Evolutionary conservation across 2,888 invertebrate genomes (phyloP).

Genomic region (Chorisops tibialis): DNA sequence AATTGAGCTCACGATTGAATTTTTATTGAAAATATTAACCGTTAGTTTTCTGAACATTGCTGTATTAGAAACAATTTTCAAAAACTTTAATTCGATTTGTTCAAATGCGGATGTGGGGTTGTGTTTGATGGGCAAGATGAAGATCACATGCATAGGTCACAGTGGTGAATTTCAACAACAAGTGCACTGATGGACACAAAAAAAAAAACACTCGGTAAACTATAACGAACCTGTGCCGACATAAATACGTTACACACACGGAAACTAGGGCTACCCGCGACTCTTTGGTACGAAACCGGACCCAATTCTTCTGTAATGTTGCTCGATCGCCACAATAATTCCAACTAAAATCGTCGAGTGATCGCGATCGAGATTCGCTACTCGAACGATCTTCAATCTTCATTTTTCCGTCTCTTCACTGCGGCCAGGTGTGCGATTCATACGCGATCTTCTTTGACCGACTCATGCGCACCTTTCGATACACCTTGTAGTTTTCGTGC

Average conservation of each 20-base stretch:
- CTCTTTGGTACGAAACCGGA: too few species aligned
- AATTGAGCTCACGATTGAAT: constrained; percentile 16
- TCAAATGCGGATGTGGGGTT: too few species aligned
- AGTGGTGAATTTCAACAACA: too few species aligned
- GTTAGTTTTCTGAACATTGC: neutral
- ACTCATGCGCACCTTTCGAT: constrained; percentile 2
- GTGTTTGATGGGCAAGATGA: too few species aligned
- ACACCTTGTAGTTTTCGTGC: too few species aligned
- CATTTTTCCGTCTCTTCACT: constrained; percentile 4
- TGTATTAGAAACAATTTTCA: neutral
- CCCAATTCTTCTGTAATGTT: constrained; percentile 24
- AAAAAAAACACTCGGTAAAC: too few species aligned
- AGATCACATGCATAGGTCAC: too few species aligned
- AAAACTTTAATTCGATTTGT: too few species aligned
- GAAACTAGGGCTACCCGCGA: too few species aligned
- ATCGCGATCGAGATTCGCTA: constrained; percentile 1
- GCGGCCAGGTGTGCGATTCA: constrained; percentile 9
- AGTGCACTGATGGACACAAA: too few species aligned
- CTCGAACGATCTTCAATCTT: constrained; percentile 3
- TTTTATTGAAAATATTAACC: constrained; percentile 14
- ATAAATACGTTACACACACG: too few species aligned
- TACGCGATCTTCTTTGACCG: constrained; percentile 11
- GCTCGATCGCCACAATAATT: constrained; percentile 35
- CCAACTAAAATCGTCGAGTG: constrained; percentile 33
- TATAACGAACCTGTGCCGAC: too few species aligned